phyloP scores from a whole-genome alignment of 2,888 invertebrate species.

The Criorhina ranunculi region DNA sequence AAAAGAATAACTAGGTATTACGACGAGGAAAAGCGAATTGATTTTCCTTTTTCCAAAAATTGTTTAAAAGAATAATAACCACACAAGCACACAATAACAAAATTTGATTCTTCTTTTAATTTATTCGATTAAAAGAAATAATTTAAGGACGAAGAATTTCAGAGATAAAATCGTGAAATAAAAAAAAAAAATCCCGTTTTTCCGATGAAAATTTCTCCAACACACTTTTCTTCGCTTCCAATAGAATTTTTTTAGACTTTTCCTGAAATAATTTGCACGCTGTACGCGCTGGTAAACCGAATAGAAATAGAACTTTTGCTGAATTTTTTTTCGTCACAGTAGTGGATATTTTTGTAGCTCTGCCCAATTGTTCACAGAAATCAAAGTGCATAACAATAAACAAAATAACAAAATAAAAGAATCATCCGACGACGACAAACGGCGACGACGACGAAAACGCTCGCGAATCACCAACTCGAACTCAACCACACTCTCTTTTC shows the following conservation, averaged over 20 bases:
- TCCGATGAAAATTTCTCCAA: slow-evolving; percentile 74
- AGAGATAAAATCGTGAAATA: slow-evolving; percentile 15
- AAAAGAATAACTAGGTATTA: slow-evolving; percentile 26
- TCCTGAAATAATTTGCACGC: slow-evolving; percentile 70
- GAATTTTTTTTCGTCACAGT: slow-evolving; percentile 43
- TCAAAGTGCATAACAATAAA: slow-evolving; percentile 71
- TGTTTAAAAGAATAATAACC: not conserved
- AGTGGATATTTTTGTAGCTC: slow-evolving; percentile 57
- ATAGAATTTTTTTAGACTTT: slow-evolving; percentile 57
- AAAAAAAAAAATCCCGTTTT: slow-evolving; percentile 64
- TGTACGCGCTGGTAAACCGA: slow-evolving; percentile 59
- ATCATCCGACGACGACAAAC: slow-evolving; percentile 55
- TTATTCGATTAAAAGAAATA: not conserved
- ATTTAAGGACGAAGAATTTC: slow-evolving; percentile 30
- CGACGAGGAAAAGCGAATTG: slow-evolving; percentile 58
- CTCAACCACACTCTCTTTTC: slow-evolving; percentile 70
- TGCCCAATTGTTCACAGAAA: slow-evolving; percentile 63
- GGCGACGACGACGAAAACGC: slow-evolving; percentile 62
- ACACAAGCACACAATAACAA: slow-evolving; percentile 2
- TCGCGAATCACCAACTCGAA: slow-evolving; percentile 67
- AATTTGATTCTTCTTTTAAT: not conserved
- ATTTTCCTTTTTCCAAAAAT: slow-evolving; percentile 48
- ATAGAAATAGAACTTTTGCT: slow-evolving; percentile 63
- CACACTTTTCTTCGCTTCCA: slow-evolving; percentile 72
- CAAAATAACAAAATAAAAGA: slow-evolving; percentile 44